Evolutionary conservation across 2,113 vertebrate species (phyloP).

Genomic region (Donacobius atricapilla): DNA sequence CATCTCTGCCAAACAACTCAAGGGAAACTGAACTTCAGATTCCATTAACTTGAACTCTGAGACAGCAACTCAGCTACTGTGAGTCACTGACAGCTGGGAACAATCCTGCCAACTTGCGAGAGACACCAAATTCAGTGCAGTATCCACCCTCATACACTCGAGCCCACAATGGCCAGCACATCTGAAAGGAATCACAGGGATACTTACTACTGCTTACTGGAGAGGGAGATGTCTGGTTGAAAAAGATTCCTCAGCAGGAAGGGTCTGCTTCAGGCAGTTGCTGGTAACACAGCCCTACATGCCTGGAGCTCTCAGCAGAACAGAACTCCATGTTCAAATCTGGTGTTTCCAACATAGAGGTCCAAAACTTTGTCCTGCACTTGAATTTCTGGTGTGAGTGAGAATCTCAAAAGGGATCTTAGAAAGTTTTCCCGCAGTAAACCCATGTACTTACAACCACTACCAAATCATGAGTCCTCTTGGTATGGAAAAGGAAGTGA

Average conservation of each 20-base stretch:
- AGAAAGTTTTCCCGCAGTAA: neutral
- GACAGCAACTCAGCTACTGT: slow-evolving; percentile 7
- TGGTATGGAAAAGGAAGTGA: neutral
- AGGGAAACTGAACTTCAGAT: slow-evolving; percentile 33
- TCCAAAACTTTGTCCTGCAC: rapidly evolving
- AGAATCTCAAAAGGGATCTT: neutral
- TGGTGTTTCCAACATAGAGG: neutral
- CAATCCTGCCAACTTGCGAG: neutral
- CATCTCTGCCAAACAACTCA: neutral
- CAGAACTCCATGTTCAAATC: neutral
- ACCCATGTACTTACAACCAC: rapidly evolving
- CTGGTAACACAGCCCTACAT: neutral
- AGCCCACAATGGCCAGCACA: neutral
- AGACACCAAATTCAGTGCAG: neutral
- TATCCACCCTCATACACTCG: neutral
- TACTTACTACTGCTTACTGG: neutral
- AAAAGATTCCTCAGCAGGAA: neutral
- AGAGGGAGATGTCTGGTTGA: neutral
- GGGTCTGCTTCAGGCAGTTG: neutral
- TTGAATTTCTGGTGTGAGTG: neutral
- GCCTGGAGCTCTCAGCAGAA: neutral
- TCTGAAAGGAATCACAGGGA: slow-evolving; percentile 9
- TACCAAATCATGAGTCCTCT: neutral
- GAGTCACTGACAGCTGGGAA: slow-evolving; percentile 57
- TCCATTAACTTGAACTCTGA: slow-evolving; percentile 41